Conservation (phyloP, 2,797 vertebrate species). For the Thripadectes ignobilis region DNA sequence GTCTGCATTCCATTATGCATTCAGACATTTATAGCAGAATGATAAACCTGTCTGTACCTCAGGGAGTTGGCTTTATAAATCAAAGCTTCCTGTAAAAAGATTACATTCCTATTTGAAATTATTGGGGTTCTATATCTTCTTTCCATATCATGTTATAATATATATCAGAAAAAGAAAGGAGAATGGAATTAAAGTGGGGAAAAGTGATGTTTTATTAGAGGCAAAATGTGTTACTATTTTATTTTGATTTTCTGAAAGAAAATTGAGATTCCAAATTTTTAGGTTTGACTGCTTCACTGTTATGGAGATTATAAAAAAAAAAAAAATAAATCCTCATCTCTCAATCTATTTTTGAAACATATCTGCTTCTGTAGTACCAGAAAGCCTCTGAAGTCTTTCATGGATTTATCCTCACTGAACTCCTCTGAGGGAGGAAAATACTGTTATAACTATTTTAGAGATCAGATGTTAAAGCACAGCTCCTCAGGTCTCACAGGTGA, state of each 20-base stretch:
- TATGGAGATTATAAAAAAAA: not conserved
- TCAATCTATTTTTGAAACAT: not conserved
- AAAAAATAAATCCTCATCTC: not conserved
- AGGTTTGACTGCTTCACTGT: not conserved
- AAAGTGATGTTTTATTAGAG: conserved; percentile 6
- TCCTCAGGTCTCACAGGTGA: accelerated
- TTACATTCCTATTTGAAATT: conserved; percentile 63
- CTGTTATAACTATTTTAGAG: not conserved
- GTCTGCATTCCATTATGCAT: conserved; percentile 72
- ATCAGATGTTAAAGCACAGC: not conserved
- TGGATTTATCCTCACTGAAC: not conserved
- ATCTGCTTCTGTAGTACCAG: not conserved
- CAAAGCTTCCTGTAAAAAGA: conserved; percentile 66
- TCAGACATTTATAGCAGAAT: conserved; percentile 75
- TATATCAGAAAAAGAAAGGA: not conserved
- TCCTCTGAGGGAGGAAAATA: not conserved
- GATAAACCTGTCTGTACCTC: conserved; percentile 73
- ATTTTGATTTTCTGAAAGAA: conserved; percentile 22
- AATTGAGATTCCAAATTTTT: not conserved
- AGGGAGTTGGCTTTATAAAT: conserved; percentile 72
- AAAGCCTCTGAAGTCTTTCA: not conserved
- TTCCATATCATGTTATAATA: conserved; percentile 15
- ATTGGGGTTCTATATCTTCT: conserved; percentile 59
- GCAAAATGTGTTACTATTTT: not conserved
- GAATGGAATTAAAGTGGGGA: not conserved